Percentiles rank a stretch among this genome's conserved stretches.
phyloP scores from a whole-genome alignment of 1,140 invertebrate genomes.

The Orchestia grillus region DNA sequence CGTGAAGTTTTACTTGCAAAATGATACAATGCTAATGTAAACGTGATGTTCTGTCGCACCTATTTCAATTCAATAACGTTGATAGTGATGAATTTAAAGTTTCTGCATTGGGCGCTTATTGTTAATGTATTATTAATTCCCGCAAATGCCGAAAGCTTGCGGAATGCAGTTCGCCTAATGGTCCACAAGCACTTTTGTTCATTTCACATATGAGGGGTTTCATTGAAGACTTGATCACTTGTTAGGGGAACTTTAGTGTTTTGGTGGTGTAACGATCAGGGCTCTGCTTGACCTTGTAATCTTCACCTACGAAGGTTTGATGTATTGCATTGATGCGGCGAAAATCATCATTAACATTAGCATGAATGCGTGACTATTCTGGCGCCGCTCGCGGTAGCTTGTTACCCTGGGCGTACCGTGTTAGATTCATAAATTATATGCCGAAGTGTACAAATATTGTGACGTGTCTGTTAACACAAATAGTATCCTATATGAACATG shows the following conservation, averaged over 20 bases:
- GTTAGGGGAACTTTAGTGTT: background rate
- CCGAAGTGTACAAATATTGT: conserved; percentile 45
- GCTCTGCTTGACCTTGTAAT: background rate
- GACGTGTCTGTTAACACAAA: background rate
- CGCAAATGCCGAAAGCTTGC: no score
- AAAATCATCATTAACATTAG: background rate
- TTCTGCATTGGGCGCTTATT: no score
- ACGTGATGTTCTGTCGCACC: no score
- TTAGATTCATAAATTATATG: background rate
- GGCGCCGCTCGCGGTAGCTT: background rate
- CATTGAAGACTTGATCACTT: background rate
- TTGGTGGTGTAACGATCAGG: no score
- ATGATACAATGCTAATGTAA: no score
- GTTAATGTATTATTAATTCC: no score
- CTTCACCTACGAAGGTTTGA: background rate
- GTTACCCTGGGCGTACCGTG: background rate
- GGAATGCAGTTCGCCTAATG: background rate
- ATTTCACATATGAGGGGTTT: background rate
- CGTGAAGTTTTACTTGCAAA: background rate
- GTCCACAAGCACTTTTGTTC: background rate
- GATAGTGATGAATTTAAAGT: background rate
- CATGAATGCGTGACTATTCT: background rate
- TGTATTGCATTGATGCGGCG: background rate
- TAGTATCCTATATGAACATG: background rate
- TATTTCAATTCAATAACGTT: background rate